phyloP scores from a whole-genome alignment of 2,888 invertebrate genomes.

The Creontiades dilutus region DNA sequence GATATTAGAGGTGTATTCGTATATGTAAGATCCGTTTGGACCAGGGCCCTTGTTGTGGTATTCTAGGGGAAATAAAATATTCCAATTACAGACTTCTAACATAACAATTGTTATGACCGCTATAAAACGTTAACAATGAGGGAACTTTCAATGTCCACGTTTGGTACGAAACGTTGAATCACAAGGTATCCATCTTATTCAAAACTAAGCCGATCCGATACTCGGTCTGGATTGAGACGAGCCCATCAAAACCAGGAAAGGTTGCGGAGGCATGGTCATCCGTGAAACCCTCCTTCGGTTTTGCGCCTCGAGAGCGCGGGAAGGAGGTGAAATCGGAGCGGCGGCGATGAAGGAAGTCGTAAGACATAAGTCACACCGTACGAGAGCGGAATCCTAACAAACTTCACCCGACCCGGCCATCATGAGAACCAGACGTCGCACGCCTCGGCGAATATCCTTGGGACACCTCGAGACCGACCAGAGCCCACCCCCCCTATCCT shows the following conservation, averaged over 20 bases:
- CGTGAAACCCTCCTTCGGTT: background rate
- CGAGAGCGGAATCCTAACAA: constrained; percentile 40
- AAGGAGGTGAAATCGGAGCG: constrained; percentile 49
- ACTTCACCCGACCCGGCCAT: constrained; percentile 5
- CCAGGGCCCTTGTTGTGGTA: no score
- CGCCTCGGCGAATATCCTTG: constrained; percentile 49
- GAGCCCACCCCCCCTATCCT: constrained; percentile 5
- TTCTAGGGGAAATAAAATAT: no score
- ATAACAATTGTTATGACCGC: no score
- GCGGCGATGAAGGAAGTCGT: constrained; percentile 51
- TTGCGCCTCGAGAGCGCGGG: constrained; percentile 22
- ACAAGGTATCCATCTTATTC: no score
- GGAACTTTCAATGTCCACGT: no score
- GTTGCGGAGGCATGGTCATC: background rate
- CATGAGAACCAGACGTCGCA: constrained; percentile 49
- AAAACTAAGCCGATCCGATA: background rate
- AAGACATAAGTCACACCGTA: constrained; percentile 49
- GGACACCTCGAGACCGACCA: constrained; percentile 18
- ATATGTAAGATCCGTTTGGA: no score
- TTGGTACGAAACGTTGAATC: no score
- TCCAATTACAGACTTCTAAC: no score
- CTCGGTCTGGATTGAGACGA: background rate
- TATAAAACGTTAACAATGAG: no score
- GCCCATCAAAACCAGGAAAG: background rate
- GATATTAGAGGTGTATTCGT: no score